Evolutionary conservation across 2,113 vertebrate genomes (phyloP).

Genomic region (Lucifuga dentata): DNA sequence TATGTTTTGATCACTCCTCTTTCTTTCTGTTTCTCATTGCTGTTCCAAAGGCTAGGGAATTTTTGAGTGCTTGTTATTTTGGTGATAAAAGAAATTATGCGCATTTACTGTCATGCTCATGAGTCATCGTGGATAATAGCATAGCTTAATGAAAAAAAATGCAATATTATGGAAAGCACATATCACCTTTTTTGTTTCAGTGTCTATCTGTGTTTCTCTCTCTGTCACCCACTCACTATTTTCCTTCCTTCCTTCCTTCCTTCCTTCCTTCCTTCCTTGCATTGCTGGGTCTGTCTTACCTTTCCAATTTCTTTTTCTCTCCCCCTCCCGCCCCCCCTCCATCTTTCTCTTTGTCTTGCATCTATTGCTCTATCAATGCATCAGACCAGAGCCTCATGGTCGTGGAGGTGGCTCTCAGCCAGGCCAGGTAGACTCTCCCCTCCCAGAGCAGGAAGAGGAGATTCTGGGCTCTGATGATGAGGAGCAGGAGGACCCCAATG

Average conservation of each 20-base stretch:
- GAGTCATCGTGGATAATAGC: conserved; percentile 2
- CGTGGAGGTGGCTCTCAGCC: conserved; percentile 84
- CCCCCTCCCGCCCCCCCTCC: too few relatives aligned
- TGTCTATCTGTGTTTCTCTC: too few relatives aligned
- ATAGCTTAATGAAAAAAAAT: background rate
- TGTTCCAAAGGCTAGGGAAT: background rate
- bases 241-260: background rate
- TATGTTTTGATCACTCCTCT: background rate
- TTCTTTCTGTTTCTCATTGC: too few relatives aligned
- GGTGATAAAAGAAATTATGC: background rate
- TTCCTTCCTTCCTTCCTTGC: too few relatives aligned
- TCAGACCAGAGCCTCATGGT: conserved; percentile 87
- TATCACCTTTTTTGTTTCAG: too few relatives aligned
- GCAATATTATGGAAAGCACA: background rate
- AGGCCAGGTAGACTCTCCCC: conserved; percentile 86
- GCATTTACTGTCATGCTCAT: background rate
- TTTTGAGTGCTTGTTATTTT: background rate
- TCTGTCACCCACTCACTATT: too few relatives aligned
- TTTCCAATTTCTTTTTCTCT: background rate
- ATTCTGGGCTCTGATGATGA: conserved; percentile 98
- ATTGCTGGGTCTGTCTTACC: too few relatives aligned
- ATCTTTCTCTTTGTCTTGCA: too few relatives aligned
- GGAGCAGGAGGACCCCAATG: conserved; percentile 97
- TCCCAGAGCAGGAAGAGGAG: conserved; percentile 95
- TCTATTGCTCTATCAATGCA: conserved; percentile 34